Conservation (phyloP, 2,888 invertebrate genomes). For the Coenonympha glycerion region DNA sequence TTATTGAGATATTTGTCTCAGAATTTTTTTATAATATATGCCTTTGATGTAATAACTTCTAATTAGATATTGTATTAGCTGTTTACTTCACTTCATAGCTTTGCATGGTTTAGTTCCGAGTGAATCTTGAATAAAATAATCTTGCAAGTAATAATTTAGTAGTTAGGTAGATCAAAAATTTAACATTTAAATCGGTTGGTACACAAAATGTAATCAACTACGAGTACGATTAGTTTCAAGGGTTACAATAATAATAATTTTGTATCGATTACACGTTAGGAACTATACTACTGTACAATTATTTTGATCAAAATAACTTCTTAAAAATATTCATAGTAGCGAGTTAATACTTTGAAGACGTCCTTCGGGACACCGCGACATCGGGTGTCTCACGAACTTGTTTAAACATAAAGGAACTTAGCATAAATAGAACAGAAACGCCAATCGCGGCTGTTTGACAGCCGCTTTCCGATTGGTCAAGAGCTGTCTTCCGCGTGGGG, state of each 20-base stretch:
- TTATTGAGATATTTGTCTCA: no score
- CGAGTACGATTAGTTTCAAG: slow-evolving; percentile 57
- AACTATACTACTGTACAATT: slow-evolving; percentile 74
- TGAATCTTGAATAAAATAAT: no score
- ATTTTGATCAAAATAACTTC: slow-evolving; percentile 52
- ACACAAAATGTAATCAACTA: slow-evolving; percentile 44
- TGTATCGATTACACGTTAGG: slow-evolving; percentile 71
- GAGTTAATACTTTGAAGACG: slow-evolving; percentile 41
- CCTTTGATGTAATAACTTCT: no score
- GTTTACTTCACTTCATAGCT: no score
- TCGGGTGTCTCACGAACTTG: slow-evolving; percentile 28
- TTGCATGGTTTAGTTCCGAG: no score
- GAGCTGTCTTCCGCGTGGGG: slow-evolving; percentile 12
- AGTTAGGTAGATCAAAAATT: no score
- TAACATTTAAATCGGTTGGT: not conserved
- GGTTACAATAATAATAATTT: slow-evolving; percentile 62
- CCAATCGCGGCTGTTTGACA: slow-evolving; percentile 56
- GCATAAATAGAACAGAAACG: slow-evolving; percentile 27
- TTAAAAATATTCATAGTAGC: slow-evolving; percentile 45
- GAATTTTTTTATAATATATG: no score
- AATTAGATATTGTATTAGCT: no score
- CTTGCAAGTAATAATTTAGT: no score
- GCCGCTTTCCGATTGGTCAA: slow-evolving; percentile 35
- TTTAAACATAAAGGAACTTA: slow-evolving; percentile 41
- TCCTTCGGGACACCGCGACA: slow-evolving; percentile 19